Conservation (phyloP, 2,113 vertebrate species). For the Tupaia tana region DNA sequence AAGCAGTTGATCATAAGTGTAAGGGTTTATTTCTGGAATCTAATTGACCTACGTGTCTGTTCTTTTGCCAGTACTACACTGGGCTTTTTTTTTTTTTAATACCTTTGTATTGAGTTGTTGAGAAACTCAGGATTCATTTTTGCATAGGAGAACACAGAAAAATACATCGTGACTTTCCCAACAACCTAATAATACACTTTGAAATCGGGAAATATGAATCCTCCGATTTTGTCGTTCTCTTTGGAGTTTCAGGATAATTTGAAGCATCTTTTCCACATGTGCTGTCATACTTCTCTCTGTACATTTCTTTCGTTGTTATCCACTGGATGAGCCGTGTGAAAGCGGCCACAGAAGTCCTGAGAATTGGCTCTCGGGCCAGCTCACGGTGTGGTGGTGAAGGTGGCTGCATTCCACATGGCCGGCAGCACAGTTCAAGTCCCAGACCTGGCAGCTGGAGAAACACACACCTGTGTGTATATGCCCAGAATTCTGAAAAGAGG, state of each 20-base stretch:
- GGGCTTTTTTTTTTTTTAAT: too few relatives aligned
- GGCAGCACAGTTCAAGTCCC: too few relatives aligned
- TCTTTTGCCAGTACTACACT: not conserved
- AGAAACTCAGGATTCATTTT: too few relatives aligned
- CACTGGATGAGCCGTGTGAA: not conserved
- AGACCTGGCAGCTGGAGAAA: too few relatives aligned
- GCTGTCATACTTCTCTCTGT: not conserved
- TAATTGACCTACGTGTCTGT: not conserved
- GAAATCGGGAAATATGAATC: not conserved
- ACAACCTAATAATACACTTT: not conserved
- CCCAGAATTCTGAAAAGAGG: too few relatives aligned
- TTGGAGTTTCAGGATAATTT: not conserved
- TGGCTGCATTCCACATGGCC: too few relatives aligned
- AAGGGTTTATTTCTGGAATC: constrained; percentile 15
- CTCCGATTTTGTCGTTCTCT: not conserved
- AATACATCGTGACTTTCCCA: too few relatives aligned
- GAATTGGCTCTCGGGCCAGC: not conserved
- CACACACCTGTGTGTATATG: too few relatives aligned
- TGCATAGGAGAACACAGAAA: too few relatives aligned
- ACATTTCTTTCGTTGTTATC: not conserved
- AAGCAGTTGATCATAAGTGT: not conserved
- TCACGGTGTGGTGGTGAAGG: too few relatives aligned
- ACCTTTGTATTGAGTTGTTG: too few relatives aligned
- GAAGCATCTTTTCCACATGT: not conserved
- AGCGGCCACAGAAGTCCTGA: not conserved